Conservation (phyloP, 2,113 vertebrate genomes). For the Podiceps cristatus region DNA sequence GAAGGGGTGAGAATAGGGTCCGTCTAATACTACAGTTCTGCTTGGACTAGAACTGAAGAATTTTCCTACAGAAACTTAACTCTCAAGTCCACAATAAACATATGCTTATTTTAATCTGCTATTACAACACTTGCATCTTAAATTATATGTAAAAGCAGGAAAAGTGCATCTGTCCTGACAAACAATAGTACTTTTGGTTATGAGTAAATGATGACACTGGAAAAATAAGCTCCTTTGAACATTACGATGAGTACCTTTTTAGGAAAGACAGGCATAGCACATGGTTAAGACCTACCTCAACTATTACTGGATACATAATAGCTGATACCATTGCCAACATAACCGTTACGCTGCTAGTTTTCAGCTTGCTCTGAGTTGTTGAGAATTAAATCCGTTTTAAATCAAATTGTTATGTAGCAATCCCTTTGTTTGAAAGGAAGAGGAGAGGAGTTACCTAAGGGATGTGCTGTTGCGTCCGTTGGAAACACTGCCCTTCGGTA, state of each 20-base stretch:
- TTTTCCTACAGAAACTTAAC: not conserved
- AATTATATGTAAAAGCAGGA: not conserved
- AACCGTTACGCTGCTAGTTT: not conserved
- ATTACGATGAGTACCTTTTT: not conserved
- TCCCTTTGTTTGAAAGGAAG: not conserved
- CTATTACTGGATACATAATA: accelerated
- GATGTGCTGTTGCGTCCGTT: not conserved
- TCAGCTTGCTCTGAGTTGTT: not conserved
- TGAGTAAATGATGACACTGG: not conserved
- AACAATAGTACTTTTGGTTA: not conserved
- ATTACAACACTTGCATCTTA: not conserved
- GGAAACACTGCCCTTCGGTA: not conserved
- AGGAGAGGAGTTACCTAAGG: not conserved
- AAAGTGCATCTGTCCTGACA: not conserved
- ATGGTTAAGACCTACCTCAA: not conserved
- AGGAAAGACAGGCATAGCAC: not conserved
- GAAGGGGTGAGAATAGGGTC: not conserved
- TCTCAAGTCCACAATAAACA: not conserved
- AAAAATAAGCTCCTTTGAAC: not conserved
- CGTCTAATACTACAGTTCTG: not conserved
- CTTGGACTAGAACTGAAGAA: not conserved
- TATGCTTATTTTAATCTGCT: not conserved
- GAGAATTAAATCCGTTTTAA: not conserved
- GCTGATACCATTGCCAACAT: accelerated
- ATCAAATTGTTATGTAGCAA: not conserved